phyloP scores from a whole-genome alignment of 1,140 invertebrate species.

The Bombus impatiens region DNA sequence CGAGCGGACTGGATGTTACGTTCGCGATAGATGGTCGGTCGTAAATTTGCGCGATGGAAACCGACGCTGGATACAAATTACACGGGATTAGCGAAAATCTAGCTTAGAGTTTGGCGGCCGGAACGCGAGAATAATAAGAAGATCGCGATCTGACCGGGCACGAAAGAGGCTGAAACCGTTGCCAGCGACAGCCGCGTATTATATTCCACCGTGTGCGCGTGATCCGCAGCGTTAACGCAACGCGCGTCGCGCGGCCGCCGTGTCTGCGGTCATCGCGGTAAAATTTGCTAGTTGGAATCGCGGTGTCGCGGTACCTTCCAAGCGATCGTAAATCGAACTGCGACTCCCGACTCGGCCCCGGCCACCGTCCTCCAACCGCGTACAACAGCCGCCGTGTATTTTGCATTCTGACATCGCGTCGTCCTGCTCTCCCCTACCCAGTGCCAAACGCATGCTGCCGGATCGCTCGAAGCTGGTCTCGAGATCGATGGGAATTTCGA shows the following conservation, averaged over 20 bases:
- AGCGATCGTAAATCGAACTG: constrained; percentile 29
- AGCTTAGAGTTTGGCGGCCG: neutral
- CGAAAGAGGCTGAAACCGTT: neutral
- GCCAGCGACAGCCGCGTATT: constrained; percentile 35
- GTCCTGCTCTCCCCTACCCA: too few relatives aligned
- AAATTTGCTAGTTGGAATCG: constrained; percentile 8
- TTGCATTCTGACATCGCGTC: too few relatives aligned
- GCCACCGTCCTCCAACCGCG: too few relatives aligned
- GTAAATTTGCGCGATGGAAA: neutral
- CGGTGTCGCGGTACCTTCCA: constrained; percentile 1
- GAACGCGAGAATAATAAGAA: neutral
- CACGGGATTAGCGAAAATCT: constrained; percentile 8
- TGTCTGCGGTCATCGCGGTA: constrained; percentile 23
- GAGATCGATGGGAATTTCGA: constrained; percentile 1
- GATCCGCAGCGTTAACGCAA: constrained; percentile 10
- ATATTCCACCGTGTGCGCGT: constrained; percentile 7
- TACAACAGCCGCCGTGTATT: too few relatives aligned
- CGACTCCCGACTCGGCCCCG: too few relatives aligned
- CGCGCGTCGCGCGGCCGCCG: neutral
- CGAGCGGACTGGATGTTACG: neutral
- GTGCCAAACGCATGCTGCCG: too few relatives aligned
- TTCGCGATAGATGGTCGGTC: neutral
- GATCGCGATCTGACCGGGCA: neutral
- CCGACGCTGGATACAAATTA: neutral
- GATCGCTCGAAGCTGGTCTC: too few relatives aligned